Evolutionary conservation across 2,888 invertebrate species (phyloP).

Genomic region (Idaea aversata): DNA sequence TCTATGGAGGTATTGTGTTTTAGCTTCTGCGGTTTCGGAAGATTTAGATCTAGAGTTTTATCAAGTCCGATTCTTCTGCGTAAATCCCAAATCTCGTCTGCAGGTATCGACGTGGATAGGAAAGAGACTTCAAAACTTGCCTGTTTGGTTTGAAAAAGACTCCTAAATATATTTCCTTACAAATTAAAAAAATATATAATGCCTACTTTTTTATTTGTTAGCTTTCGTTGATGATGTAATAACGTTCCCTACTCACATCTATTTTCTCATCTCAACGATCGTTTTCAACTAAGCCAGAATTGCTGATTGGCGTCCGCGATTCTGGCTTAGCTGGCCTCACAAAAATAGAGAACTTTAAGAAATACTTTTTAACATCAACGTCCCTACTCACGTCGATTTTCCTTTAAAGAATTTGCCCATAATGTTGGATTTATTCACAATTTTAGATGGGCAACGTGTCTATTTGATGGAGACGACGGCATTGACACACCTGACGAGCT

Average conservation of each 20-base stretch:
- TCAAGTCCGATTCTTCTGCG: neutral
- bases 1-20: neutral
- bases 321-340: too few species aligned
- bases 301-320: too few species aligned
- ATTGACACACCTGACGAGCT: constrained; percentile 66
- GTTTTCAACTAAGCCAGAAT: too few species aligned
- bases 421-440: neutral
- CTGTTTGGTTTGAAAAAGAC: neutral
- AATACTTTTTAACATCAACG: too few species aligned
- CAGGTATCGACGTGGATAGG: neutral
- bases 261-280: too few species aligned
- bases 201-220: too few species aligned
- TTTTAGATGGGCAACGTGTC: constrained; percentile 82
- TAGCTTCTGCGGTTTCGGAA: neutral
- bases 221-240: too few species aligned
- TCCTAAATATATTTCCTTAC: neutral
- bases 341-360: too few species aligned
- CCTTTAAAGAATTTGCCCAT: neutral
- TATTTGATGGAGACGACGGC: constrained; percentile 78
- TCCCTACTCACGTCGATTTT: too few species aligned
- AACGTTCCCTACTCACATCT: too few species aligned
- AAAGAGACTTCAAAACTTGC: neutral
- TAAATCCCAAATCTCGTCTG: neutral
- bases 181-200: neutral
- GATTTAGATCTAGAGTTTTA: neutral